Evolutionary conservation across 2,888 invertebrate genomes (phyloP), one percentile per base, ranked within the genome.

Genomic region (Athalia cordata): DNA sequence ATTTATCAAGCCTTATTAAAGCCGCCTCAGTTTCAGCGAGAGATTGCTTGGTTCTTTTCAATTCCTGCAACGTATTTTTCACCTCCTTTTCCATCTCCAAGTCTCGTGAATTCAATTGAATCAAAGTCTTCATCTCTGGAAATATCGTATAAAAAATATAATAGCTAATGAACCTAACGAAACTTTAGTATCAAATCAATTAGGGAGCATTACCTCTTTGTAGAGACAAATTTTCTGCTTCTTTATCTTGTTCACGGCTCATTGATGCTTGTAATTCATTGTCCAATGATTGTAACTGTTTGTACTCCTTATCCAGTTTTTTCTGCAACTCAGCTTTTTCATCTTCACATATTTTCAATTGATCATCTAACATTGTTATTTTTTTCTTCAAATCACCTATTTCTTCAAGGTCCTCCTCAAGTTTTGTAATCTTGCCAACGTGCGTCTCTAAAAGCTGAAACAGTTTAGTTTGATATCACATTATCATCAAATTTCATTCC

Each of bases 141-240:
- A 15, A 62, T 8, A 4, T 43, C 45, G 4, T 11, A 57, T 8
- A 15, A 5, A 4, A 55, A 55, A 7, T 55, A 55, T 11, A 11
- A 55, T 7, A 7, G 45, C 3, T 65, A 11, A 45, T 45, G 9
- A 45, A 47, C 45, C 7, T 45, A 43, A 13, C 11, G 3, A n/a
- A n/a, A 6, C 6, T 3, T 61, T n/a, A 8, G n/a, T 11, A 6
- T 61, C 3, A n/a, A n/a, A 11, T 13, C 6, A 43, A 43, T 29
- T 6, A 47, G 11, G 62, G 52, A 59, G 7, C 65, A 75, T 78
- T 72, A 85, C 87, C 87, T 78, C 83, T 86, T 80, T 89, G 87
- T 11, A 89, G 81, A 43, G 80, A 81, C n/a, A 9, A 49, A 49
- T 88, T 88, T 79, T 89, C 89, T 1, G 50, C 77, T 59, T 89